Evolutionary conservation across 37 sponge, comb jelly and placozoan species (phyloP), one percentile per base, ranked within the genome.

Genomic region (Crambe crambe): DNA sequence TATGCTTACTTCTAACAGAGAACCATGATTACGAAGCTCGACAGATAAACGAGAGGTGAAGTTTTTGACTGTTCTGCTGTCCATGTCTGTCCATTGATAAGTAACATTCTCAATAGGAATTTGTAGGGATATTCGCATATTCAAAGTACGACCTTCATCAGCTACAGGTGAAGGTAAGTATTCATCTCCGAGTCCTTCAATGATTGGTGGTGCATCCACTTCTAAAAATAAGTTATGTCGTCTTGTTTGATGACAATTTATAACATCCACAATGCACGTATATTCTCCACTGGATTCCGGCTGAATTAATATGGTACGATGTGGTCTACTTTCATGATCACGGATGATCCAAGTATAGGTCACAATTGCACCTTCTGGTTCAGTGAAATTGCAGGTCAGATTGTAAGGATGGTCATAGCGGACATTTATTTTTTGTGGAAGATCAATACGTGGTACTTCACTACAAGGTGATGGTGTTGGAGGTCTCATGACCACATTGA

Each of bases 371-470:
- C n/a, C n/a, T n/a, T 47, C 51, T 47, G 51, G 51, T 15, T 6
- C 51, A 47, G 51, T 47, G n/a, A n/a, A n/a, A 47, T 47, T 70
- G 70, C 70, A 70, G 37, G 42, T 39, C 15, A 70, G 23, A 1
- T 38, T 25, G 18, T 40, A 42, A 40, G 42, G 42, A 41, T 70
- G 42, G 22, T 40, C 42, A 40, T 70, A 40, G 1, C n/a, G 22
- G 41, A 70, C 35, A 4, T 42, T 2, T 2, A 70, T n/a, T 9
- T 70, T 22, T 42, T 2, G 26, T 42, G 2, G 9, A 22, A 22
- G 41, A 3, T 41, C 25, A 38, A 23, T 22, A n/a, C n/a, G n/a
- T n/a, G n/a, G n/a, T n/a, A n/a, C n/a, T n/a, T n/a, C n/a, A n/a
- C n/a, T n/a, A n/a, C n/a, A n/a, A n/a, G n/a, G n/a, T n/a, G n/a